Evolutionary conservation across 1,140 invertebrate species (phyloP).

Genomic region (Papilio helenus): DNA sequence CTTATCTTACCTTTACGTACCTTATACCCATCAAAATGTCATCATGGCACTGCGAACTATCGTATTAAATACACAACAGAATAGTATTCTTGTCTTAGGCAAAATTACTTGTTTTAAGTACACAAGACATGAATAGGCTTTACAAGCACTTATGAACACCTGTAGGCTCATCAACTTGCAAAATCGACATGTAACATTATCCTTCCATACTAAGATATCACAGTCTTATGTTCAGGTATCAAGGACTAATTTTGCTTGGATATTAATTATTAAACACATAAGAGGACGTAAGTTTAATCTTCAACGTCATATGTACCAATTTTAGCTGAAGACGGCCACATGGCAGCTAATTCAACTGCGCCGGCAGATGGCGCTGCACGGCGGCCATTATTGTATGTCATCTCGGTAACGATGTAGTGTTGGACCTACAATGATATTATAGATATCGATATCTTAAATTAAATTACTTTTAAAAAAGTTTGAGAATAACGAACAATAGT

Average conservation of each 20-base stretch:
- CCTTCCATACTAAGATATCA: not conserved
- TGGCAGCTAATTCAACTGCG: slow-evolving; percentile 63
- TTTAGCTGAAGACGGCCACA: slow-evolving; percentile 49
- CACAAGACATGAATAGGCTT: not conserved
- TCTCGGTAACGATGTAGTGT: slow-evolving; percentile 59
- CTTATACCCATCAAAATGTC: no score
- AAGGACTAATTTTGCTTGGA: slow-evolving; percentile 17
- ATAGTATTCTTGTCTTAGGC: not conserved
- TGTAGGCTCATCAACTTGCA: not conserved
- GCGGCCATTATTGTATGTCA: slow-evolving; percentile 77
- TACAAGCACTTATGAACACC: slow-evolving; percentile 11
- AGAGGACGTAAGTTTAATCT: slow-evolving; percentile 2
- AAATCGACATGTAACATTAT: slow-evolving; percentile 6
- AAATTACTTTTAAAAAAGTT: no score
- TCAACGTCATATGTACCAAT: slow-evolving; percentile 34
- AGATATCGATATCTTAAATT: slow-evolving; percentile 46
- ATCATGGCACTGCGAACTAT: not conserved
- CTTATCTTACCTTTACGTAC: no score
- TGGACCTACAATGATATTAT: slow-evolving; percentile 43
- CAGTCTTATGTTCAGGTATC: not conserved
- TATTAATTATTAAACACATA: slow-evolving; percentile 14
- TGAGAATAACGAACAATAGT: no score
- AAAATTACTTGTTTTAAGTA: slow-evolving; percentile 1
- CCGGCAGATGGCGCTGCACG: slow-evolving; percentile 67
- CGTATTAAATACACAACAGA: not conserved